A percentile compares a stretch with the other conserved stretches of the same genome.
These are phyloP conservation scores for Drosophila multiciliata DNA, from an alignment of 2,888 invertebrate genomes.

Conservation along the genomic window DNA sequence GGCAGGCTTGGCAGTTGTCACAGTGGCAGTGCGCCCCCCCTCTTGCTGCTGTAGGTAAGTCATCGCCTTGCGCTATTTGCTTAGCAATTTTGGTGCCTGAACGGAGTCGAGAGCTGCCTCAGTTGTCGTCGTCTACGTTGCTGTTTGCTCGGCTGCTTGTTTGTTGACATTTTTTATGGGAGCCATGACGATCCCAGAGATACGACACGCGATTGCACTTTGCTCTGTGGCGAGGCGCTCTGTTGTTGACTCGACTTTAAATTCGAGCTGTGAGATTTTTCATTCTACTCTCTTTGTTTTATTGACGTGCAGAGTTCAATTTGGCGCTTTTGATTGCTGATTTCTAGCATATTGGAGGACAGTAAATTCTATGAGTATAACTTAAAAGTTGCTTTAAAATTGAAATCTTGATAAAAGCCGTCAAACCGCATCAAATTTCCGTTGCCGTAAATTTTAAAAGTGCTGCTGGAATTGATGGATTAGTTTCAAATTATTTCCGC, in stretches of 20 bases:
- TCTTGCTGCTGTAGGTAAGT: conserved; percentile 17
- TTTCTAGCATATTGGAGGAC: not conserved
- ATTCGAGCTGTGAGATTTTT: conserved; percentile 12
- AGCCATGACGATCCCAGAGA: conserved; percentile 37
- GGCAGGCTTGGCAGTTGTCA: conserved; percentile 42
- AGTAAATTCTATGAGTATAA: not conserved
- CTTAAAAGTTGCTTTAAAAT: not conserved
- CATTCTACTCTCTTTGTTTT: conserved; percentile 2
- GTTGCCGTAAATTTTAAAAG: too few relatives aligned
- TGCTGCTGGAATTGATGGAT: not conserved
- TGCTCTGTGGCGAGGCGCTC: conserved; percentile 30
- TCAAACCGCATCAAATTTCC: not conserved
- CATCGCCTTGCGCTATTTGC: conserved; percentile 63
- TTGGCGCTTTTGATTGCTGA: conserved; percentile 6
- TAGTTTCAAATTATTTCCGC: not conserved
- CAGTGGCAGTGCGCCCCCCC: conserved; percentile 18
- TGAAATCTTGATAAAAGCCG: not conserved
- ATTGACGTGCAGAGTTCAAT: conserved; percentile 5
- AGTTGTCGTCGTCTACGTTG: conserved; percentile 11
- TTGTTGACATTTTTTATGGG: conserved; percentile 52
- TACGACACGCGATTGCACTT: conserved; percentile 63
- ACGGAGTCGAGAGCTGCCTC: conserved; percentile 17
- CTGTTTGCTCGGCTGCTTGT: conserved; percentile 37
- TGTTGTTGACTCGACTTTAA: conserved; percentile 47
- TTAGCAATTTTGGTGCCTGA: conserved; percentile 64